A percentile compares a stretch with the other conserved stretches of the same genome.
These are phyloP conservation scores for Sphaerophoria taeniata DNA, from an alignment of 2,888 invertebrate species.

Conservation along the genomic window DNA sequence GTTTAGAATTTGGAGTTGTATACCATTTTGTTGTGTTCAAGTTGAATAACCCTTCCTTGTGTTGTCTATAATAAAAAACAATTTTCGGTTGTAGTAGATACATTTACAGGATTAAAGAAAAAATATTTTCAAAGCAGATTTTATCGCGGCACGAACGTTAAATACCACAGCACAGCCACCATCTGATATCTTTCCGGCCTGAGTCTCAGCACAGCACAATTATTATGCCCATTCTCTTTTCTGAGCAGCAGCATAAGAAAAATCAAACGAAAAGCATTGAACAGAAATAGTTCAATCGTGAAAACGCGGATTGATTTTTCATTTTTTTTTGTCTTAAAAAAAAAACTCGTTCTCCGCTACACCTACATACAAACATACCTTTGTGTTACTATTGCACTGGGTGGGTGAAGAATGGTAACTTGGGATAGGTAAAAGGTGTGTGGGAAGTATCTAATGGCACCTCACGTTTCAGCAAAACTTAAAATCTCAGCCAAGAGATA, in stretches of 20 bases:
- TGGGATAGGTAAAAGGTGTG: neutral
- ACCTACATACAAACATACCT: too few species aligned
- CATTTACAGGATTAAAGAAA: constrained; percentile 23
- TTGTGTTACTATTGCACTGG: neutral
- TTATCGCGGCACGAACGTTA: constrained; percentile 52
- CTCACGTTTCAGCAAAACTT: constrained; percentile 1
- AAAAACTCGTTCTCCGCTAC: too few species aligned
- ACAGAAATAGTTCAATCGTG: constrained; percentile 57
- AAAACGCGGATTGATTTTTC: constrained; percentile 55
- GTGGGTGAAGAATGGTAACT: neutral
- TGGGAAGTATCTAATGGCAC: constrained; percentile 8
- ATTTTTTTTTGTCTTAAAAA: constrained; percentile 5
- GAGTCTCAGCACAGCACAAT: constrained; percentile 19
- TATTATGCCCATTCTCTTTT: constrained; percentile 53
- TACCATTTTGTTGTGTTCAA: constrained; percentile 19
- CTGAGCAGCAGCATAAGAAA: neutral
- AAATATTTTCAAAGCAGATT: constrained; percentile 36
- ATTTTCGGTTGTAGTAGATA: constrained; percentile 27
- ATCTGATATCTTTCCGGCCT: constrained; percentile 8
- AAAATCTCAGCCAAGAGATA: constrained; percentile 5
- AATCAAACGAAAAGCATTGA: constrained; percentile 44
- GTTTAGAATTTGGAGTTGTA: constrained; percentile 47
- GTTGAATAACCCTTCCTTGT: constrained; percentile 49
- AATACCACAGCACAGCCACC: constrained; percentile 26
- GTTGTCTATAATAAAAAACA: constrained; percentile 21